These are phyloP conservation scores for Coregonus ussuriensis DNA, from an alignment of 2,797 vertebrate species.

Conservation along the genomic window DNA sequence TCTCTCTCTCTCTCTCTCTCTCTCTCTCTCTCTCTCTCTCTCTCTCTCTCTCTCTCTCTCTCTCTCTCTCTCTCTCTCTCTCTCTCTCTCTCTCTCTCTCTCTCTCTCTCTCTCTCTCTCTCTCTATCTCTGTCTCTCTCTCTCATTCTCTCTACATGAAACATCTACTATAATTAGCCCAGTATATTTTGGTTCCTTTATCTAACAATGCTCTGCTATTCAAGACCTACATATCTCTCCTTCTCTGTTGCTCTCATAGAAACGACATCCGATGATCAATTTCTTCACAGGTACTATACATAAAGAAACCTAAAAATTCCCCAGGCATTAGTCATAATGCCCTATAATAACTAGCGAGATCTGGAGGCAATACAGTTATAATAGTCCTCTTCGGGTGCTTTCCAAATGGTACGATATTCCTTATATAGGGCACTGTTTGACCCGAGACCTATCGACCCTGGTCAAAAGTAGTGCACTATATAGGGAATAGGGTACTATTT, in stretches of 20 bases:
- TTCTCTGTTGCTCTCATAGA: not conserved
- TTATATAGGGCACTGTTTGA: not conserved
- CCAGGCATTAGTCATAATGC: not conserved
- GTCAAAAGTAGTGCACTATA: too few relatives aligned
- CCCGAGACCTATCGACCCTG: too few relatives aligned
- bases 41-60: not conserved
- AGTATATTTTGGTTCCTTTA: constrained; percentile 13
- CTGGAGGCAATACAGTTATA: not conserved
- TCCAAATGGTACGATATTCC: not conserved
- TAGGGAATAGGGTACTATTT: too few relatives aligned
- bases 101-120: not conserved
- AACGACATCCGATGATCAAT: not conserved
- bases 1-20: not conserved
- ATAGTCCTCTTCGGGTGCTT: not conserved
- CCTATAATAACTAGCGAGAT: not conserved
- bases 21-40: not conserved
- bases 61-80: not conserved
- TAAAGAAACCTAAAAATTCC: not conserved
- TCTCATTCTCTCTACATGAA: not conserved
- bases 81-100: not conserved
- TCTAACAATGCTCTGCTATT: constrained; percentile 17
- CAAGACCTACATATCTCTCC: constrained; percentile 9
- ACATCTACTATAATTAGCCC: constrained; percentile 14
- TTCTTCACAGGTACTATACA: not conserved
- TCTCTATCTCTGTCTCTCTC: not conserved